These are phyloP conservation scores for Hydractinia echinata DNA, from an alignment of 30 jellyfish, hydroid and myxozoan species.

Conservation along the genomic window DNA sequence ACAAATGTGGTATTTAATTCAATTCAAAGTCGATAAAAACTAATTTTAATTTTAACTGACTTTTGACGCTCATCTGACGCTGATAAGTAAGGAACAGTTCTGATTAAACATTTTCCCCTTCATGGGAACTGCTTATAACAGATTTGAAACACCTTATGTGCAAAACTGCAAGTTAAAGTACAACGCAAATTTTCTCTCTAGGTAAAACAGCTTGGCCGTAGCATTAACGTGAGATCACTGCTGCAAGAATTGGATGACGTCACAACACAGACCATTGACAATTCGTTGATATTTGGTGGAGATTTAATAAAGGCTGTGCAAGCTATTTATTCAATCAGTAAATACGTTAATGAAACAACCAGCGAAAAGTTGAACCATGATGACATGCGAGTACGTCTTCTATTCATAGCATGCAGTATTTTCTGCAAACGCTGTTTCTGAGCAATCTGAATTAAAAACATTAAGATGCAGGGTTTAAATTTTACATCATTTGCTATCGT, in stretches of 20 bases:
- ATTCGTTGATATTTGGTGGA: constrained; percentile 94
- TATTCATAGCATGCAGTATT: not conserved
- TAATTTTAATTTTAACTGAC: too few relatives aligned
- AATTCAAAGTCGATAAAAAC: too few relatives aligned
- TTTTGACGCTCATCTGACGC: too few relatives aligned
- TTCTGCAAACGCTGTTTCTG: not conserved
- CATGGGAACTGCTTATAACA: too few relatives aligned
- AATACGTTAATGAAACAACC: constrained; percentile 34
- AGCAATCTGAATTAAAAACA: too few relatives aligned
- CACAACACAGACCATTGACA: constrained; percentile 87
- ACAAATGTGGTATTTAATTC: too few relatives aligned
- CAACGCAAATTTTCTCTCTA: not conserved
- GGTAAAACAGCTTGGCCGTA: constrained; percentile 75
- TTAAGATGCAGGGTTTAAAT: too few relatives aligned
- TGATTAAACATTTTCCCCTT: too few relatives aligned
- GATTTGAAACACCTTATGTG: too few relatives aligned
- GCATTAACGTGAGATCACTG: constrained; percentile 58
- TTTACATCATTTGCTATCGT: too few relatives aligned
- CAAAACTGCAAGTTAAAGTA: not conserved
- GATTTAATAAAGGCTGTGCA: constrained; percentile 57
- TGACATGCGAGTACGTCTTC: constrained; percentile 34
- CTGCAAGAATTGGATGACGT: constrained; percentile 62
- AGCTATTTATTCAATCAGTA: constrained; percentile 44
- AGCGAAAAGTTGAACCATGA: constrained; percentile 60
- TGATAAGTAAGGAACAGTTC: too few relatives aligned